A percentile compares a stretch with the other conserved stretches of the same genome.
These are phyloP conservation scores for Pseudocheirus occidentalis DNA, from an alignment of 2,797 vertebrate genomes.

Conservation along the genomic window DNA sequence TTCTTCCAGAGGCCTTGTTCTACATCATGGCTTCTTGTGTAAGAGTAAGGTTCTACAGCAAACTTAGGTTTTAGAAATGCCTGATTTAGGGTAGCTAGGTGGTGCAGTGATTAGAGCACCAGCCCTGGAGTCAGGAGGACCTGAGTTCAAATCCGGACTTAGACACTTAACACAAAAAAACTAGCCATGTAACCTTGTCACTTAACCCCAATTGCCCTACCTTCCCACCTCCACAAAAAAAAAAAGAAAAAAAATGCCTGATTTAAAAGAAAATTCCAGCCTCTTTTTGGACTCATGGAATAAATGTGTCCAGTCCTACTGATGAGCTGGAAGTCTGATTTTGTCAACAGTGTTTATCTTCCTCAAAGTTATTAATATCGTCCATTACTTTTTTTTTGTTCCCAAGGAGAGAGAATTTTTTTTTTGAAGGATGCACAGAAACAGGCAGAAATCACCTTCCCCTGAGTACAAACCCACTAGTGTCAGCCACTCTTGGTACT, in stretches of 20 bases:
- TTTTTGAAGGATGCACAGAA: neutral
- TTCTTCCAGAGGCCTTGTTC: neutral
- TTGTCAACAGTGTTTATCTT: neutral
- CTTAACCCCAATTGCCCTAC: too few relatives aligned
- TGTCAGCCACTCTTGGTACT: neutral
- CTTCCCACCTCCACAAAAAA: too few relatives aligned
- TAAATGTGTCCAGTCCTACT: neutral
- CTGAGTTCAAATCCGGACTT: too few relatives aligned
- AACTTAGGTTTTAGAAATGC: neutral
- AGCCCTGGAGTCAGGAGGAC: too few relatives aligned
- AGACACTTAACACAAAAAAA: too few relatives aligned
- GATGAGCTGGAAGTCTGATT: neutral
- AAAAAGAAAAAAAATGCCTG: neutral
- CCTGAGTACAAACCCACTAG: neutral
- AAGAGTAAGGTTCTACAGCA: neutral
- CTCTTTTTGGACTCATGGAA: neutral
- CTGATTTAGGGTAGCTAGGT: neutral
- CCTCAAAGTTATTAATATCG: neutral
- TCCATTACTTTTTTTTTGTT: neutral
- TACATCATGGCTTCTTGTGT: neutral
- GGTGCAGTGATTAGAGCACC: too few relatives aligned
- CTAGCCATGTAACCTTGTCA: too few relatives aligned
- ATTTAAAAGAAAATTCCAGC: neutral
- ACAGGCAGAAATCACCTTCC: neutral
- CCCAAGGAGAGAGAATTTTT: neutral